Evolutionary conservation across 2,888 invertebrate species (phyloP).

Genomic region (Liopterus haemorrhoidalis): DNA sequence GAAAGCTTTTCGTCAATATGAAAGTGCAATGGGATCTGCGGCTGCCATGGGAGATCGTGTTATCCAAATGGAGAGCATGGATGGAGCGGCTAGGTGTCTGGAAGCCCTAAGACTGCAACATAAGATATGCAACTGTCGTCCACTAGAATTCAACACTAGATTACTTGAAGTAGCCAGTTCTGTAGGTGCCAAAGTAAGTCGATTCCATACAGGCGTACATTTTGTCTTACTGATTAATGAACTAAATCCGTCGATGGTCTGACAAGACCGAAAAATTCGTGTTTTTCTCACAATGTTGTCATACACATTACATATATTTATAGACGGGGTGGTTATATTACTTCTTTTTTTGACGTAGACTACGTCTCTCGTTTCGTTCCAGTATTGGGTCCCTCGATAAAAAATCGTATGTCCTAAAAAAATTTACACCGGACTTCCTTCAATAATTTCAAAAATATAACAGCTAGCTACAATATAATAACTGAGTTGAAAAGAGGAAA

Average conservation of each 20-base stretch:
- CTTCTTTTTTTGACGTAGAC: too few species aligned
- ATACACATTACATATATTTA: constrained; percentile 1
- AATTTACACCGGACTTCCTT: too few species aligned
- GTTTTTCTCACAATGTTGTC: not conserved
- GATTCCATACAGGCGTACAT: too few species aligned
- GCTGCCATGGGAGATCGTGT: constrained; percentile 73
- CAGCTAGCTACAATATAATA: too few species aligned
- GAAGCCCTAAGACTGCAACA: constrained; percentile 72
- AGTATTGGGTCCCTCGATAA: too few species aligned
- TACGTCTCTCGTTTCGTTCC: too few species aligned
- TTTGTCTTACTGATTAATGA: constrained; percentile 1
- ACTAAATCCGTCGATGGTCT: not conserved
- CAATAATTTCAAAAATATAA: too few species aligned
- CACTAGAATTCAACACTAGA: constrained; percentile 78
- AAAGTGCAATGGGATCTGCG: constrained; percentile 77
- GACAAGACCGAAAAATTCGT: not conserved
- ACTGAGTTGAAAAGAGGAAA: too few species aligned
- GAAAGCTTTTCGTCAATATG: constrained; percentile 75
- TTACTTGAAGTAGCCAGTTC: constrained; percentile 77
- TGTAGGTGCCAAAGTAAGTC: constrained; percentile 75
- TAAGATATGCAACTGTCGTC: constrained; percentile 81
- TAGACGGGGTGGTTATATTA: too few species aligned
- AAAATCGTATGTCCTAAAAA: too few species aligned
- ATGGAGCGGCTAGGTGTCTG: constrained; percentile 75
- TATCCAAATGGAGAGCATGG: constrained; percentile 87